Evolutionary conservation across 2,113 vertebrate species (phyloP).

Genomic region (Poeciliopsis turrubarensis): DNA sequence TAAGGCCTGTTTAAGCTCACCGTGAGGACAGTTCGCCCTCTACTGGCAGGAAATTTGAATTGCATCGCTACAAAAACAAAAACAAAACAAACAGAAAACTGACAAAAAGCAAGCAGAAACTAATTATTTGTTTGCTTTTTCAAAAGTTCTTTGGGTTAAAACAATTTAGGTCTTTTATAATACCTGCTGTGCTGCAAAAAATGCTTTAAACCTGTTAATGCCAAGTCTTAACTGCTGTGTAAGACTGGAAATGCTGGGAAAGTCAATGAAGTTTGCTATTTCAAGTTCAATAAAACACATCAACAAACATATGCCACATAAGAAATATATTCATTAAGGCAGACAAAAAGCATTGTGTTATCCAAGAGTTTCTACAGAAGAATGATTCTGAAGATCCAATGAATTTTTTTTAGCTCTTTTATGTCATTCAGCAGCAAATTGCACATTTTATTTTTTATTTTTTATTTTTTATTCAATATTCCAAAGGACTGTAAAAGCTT

Average conservation of each 20-base stretch:
- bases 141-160: neutral
- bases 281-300: too few relatives aligned
- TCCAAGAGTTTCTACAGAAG: neutral
- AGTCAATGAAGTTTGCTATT: neutral
- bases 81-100: neutral
- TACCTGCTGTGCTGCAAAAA: neutral
- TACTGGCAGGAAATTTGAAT: conserved; percentile 19
- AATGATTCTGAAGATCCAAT: neutral
- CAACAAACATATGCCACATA: too few relatives aligned
- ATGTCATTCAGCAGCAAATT: neutral
- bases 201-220: neutral
- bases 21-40: conserved; percentile 32
- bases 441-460: neutral
- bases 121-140: neutral
- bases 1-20: neutral
- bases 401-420: neutral
- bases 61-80: neutral
- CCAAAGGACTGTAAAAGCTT: neutral
- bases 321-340: too few relatives aligned
- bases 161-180: neutral
- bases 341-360: neutral
- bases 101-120: neutral
- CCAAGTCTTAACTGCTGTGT: neutral
- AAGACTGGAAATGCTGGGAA: neutral
- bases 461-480: neutral